Base-by-base conservation (phyloP, 2,797 vertebrate species). In the Prunella strophiata region DNA sequence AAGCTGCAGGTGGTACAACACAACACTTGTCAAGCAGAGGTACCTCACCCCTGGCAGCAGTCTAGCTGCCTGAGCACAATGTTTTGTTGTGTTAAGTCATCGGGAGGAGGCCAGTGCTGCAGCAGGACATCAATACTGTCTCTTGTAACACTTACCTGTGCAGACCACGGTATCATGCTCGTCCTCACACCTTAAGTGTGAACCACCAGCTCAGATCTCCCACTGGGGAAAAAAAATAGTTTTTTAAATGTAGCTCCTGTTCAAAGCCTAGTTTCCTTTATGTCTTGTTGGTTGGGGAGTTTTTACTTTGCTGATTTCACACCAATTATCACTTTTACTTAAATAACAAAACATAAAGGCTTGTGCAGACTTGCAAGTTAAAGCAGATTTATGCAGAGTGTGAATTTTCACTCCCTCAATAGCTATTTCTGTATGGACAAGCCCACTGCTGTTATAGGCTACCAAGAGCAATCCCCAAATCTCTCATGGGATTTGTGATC, bases 81-180 rank as follows among this genome's bases (percentile, higher is more conserved):
- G 47, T 9, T 94, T 51, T 59, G 10, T 25, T 67, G 43, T 55
- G 23, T 48, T 50, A 66, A 76, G 17, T 18, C 40, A 18, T 13
- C 6, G 7, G 48, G 25, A 86, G 30, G 22, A 62, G 43, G 16
- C 18, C 77, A 76, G 21, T 7, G 2, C 23, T 78, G 34, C 1
- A 1, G 10, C 1, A 54, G 50, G 19, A 34, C 15, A 67, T 23
- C 70, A 62, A 2, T 48, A 32, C 4, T 55, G 25, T 7, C 18
- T 80, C 42, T 74, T 52, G 29, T 67, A 85, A 61, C 11, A 7
- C 25, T 61, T 34, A 16, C 20, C 34, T 54, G 11, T 21, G 59
- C 43, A 2, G 3, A 78, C 13, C 13, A 42, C 0, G 0, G 14
- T 21, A 26, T n/a, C 32, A 15, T 48, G 32, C 50, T 76, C 5